Evolutionary conservation across 2,113 vertebrate genomes (phyloP).

Genomic region (Ciconia stormi): DNA sequence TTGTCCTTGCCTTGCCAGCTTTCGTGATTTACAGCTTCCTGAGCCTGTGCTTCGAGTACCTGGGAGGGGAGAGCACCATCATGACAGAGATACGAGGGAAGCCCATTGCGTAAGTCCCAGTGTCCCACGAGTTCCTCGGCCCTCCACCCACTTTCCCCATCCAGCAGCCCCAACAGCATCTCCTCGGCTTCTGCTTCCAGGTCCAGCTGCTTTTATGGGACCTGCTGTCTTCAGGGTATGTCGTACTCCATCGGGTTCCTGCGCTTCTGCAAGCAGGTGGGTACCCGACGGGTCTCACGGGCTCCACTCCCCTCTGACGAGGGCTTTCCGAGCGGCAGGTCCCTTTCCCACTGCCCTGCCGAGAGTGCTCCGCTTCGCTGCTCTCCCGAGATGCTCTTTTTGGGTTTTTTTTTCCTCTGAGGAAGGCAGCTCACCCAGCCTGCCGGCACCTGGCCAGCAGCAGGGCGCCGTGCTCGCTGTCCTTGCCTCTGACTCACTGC

Average conservation of each 20-base stretch:
- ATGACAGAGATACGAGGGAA: constrained; percentile 96
- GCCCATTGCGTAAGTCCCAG: constrained; percentile 82
- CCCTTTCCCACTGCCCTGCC: background rate
- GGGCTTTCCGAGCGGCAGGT: background rate
- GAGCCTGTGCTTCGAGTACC: constrained; percentile 95
- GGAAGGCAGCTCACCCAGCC: background rate
- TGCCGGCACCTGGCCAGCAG: constrained; percentile 32
- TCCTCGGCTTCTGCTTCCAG: constrained; percentile 58
- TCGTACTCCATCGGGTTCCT: constrained; percentile 96
- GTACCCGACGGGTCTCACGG: fast-evolving
- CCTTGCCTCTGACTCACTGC: constrained; percentile 67
- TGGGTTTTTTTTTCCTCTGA: background rate
- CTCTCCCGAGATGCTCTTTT: background rate
- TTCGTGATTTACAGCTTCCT: constrained; percentile 99
- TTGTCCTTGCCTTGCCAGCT: constrained; percentile 73
- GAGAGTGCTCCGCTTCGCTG: background rate
- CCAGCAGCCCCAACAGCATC: background rate
- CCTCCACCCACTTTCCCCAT: background rate
- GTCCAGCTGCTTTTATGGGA: constrained; percentile 91
- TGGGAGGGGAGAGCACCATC: constrained; percentile 94
- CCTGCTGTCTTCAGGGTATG: constrained; percentile 89
- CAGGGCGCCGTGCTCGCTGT: background rate
- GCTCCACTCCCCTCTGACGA: background rate
- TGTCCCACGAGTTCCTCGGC: fast-evolving
- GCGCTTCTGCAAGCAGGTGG: constrained; percentile 96